Evolutionary conservation across 2,113 vertebrate species (phyloP), one percentile per base, ranked within the genome.

Genomic region (Pholis gunnellus): DNA sequence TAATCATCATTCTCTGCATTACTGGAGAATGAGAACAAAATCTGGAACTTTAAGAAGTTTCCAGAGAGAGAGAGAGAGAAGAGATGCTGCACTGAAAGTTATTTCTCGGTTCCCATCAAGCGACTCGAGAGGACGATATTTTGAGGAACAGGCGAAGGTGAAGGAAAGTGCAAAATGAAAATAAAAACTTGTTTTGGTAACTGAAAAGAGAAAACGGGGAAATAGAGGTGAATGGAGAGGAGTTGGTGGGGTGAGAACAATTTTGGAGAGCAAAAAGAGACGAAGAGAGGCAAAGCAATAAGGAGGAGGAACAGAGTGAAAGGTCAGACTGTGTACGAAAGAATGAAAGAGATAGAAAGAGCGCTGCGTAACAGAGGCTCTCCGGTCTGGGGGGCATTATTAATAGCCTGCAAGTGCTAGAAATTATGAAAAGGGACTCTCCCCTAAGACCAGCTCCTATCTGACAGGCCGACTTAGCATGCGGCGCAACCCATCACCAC

Each of bases 171-270:
- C 44, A 73, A 29, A 27, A 40, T 18, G 17, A 67, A 25, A 77
- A 3, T 9, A 42, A 66, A 57, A 14, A 73, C 46, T 7, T 38
- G 69, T 22, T 85, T 50, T 36, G 25, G 67, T 79, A 65, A 83
- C 71, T 79, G 75, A 82, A 82, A 86, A 72, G 72, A 40, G 81
- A 75, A 61, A 65, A 38, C 67, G 38, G 60, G 56, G 44, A 81
- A 20, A 36, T 20, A n/a, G 70, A 66, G 57, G 63, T 77, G 72
- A 82, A 73, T 56, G 63, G 70, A 59, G 56, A 31, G 48, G 72
- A 61, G 68, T 46, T 63, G 46, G 46, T 42, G 20, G 5, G 72
- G 66, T 2, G 56, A 84, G 61, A 82, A 54, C 59, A 68, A 83
- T 75, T 78, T 4, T 56, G 36, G 11, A 78, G 36, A 29, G 48